A percentile compares a stretch with the other conserved stretches of the same genome.
phyloP scores from a whole-genome alignment of 2,888 invertebrate species.

The Thysanoteuthis rhombus region DNA sequence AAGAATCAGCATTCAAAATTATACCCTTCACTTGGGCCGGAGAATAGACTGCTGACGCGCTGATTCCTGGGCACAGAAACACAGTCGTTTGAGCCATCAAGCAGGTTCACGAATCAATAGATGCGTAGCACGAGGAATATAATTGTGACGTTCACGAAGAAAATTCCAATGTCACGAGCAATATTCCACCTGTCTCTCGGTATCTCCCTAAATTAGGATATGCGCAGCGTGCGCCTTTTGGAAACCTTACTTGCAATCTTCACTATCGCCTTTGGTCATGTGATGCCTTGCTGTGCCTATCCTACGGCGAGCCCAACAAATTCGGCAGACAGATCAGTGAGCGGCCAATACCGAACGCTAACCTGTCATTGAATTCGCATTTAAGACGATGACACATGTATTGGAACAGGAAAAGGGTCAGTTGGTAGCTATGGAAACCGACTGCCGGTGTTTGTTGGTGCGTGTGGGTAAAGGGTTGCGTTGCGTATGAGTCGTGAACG shows the following conservation, averaged over 20 bases:
- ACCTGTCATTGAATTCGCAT: not conserved
- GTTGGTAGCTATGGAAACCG: not conserved
- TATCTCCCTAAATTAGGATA: not conserved
- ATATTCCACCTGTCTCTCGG: not conserved
- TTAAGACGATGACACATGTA: not conserved
- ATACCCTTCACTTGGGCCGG: not conserved
- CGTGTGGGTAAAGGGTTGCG: not conserved
- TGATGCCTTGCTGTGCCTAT: not conserved
- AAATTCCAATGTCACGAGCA: not conserved
- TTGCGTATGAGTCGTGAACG: not conserved
- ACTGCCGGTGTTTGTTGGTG: not conserved
- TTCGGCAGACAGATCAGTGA: not conserved
- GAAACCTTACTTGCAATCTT: not conserved
- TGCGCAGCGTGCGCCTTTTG: not conserved
- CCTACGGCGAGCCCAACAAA: not conserved
- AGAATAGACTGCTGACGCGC: not conserved
- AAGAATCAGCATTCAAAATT: not conserved
- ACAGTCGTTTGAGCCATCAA: not conserved
- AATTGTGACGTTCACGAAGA: not conserved
- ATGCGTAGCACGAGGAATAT: not conserved
- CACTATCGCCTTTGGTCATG: not conserved
- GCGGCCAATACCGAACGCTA: not conserved
- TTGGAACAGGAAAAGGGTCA: not conserved
- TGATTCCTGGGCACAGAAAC: not conserved
- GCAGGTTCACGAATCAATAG: not conserved